phyloP scores from a whole-genome alignment of 2,113 vertebrate genomes.

The Willisornis vidua region DNA sequence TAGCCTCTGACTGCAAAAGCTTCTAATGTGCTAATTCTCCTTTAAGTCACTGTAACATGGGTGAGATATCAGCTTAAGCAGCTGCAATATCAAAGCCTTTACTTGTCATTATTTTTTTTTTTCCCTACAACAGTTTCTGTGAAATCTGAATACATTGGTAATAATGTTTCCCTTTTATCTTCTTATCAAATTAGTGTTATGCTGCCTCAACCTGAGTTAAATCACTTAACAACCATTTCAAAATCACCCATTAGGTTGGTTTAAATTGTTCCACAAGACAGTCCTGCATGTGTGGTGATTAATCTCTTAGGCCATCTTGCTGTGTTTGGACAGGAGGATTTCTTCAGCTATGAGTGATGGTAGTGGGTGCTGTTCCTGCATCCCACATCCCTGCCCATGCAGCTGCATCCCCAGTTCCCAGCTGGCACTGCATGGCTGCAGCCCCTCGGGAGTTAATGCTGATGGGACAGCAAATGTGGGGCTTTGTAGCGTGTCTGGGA shows the following conservation, averaged over 20 bases:
- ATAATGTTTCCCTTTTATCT: not conserved
- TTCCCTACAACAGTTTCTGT: not conserved
- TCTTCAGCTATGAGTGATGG: not conserved
- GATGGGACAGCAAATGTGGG: fast-evolving
- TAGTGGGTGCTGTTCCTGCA: not conserved
- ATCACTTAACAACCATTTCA: not conserved
- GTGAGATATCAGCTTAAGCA: not conserved
- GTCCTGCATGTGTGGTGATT: not conserved
- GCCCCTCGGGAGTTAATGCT: fast-evolving
- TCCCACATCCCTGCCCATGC: not conserved
- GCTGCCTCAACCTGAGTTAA: not conserved
- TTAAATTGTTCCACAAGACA: not conserved
- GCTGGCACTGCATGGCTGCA: fast-evolving
- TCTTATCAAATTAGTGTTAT: not conserved
- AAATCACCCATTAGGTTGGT: not conserved
- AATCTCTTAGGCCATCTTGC: not conserved
- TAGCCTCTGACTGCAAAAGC: not conserved
- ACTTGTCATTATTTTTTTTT: not conserved
- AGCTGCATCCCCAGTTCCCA: not conserved
- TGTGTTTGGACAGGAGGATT: not conserved
- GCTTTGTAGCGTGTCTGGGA: not conserved
- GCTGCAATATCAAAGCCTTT: not conserved
- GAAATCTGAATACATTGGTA: not conserved
- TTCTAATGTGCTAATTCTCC: not conserved
- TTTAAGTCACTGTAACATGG: not conserved